Evolutionary conservation across 2,113 vertebrate genomes (phyloP).

Genomic region (Hippocampus zosterae): DNA sequence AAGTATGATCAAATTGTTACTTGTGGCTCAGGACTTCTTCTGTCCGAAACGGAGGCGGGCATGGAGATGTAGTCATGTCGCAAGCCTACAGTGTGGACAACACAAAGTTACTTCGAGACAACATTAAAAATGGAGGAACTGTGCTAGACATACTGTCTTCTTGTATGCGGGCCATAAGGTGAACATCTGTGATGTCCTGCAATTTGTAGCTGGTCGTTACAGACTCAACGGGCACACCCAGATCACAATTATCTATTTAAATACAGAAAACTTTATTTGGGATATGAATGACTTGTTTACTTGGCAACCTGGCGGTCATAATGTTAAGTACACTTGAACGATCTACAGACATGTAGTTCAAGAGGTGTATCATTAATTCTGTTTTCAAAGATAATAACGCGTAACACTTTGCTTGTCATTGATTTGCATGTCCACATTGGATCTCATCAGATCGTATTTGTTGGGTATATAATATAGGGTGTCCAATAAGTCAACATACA

Average conservation of each 20-base stretch:
- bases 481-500: no score
- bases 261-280: constrained; percentile 33
- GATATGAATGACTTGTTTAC: not conserved
- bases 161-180: constrained; percentile 78
- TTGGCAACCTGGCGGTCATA: no score
- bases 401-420: no score
- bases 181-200: constrained; percentile 79
- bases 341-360: no score
- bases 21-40: constrained; percentile 62
- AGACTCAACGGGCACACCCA: constrained; percentile 60
- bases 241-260: constrained; percentile 66
- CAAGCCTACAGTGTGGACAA: constrained; percentile 63
- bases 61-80: constrained; percentile 72
- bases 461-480: no score
- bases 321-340: no score
- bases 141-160: constrained; percentile 73
- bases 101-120: not conserved
- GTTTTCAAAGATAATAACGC: no score
- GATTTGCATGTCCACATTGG: no score
- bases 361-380: no score
- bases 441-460: no score
- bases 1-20: constrained; percentile 13
- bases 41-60: constrained; percentile 51
- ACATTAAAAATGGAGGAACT: not conserved
- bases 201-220: constrained; percentile 73